A percentile compares a stretch with the other conserved stretches of the same genome.
phyloP scores from a whole-genome alignment of 2,797 vertebrate genomes.

The Catharus ustulatus region DNA sequence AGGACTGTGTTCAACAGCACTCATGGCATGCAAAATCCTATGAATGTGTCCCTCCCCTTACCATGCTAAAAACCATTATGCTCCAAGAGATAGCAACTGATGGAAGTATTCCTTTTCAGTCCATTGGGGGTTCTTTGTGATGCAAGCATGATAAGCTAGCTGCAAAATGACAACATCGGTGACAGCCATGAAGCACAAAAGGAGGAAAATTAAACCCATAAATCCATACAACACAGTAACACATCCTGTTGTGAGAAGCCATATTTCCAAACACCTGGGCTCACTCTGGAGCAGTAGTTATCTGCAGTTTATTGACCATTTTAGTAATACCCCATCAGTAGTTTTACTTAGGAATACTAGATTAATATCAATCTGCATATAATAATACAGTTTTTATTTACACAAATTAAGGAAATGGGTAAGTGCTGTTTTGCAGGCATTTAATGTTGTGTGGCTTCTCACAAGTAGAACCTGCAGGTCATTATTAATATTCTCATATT shows the following conservation, averaged over 20 bases:
- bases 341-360: neutral
- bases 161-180: neutral
- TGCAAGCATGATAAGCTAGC: neutral
- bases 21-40: neutral
- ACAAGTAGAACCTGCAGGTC: neutral
- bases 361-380: neutral
- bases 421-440: neutral
- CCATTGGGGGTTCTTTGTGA: neutral
- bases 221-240: neutral
- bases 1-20: neutral
- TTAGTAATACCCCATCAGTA: neutral
- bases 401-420: neutral
- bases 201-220: neutral
- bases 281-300: neutral
- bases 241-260: neutral
- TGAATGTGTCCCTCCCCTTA: neutral
- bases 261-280: neutral
- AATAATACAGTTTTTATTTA: neutral
- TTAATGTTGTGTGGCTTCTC: neutral
- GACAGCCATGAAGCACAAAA: neutral
- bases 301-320: neutral
- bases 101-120: neutral
- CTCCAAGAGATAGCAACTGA: neutral
- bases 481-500: neutral
- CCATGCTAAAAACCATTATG: neutral